These are phyloP conservation scores for Linnaemya vulpina DNA, from an alignment of 2,888 invertebrate species.

Conservation along the genomic window DNA sequence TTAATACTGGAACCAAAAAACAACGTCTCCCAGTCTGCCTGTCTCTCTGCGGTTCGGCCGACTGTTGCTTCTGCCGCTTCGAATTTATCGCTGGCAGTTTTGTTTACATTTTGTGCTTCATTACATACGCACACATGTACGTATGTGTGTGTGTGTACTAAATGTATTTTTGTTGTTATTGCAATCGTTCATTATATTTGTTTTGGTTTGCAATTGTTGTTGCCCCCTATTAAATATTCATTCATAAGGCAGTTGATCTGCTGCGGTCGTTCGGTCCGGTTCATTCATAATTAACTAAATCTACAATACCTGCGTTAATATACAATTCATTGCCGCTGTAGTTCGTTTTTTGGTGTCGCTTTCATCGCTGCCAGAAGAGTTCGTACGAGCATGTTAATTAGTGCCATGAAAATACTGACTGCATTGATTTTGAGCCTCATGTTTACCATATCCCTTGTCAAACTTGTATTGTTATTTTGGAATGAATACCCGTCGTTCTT, in stretches of 20 bases:
- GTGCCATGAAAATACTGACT: slow-evolving; percentile 83
- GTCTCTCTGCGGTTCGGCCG: slow-evolving; percentile 1
- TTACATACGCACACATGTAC: neutral
- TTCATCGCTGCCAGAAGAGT: neutral
- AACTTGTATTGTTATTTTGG: slow-evolving; percentile 83
- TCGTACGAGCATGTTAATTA: slow-evolving; percentile 78
- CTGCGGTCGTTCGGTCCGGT: neutral
- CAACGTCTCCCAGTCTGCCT: neutral
- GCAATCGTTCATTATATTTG: slow-evolving; percentile 4
- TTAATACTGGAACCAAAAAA: slow-evolving; percentile 21
- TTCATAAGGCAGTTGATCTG: slow-evolving; percentile 7
- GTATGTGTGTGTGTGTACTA: too few species aligned
- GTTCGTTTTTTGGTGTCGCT: neutral
- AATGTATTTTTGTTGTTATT: slow-evolving; percentile 20
- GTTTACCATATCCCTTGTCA: slow-evolving; percentile 83
- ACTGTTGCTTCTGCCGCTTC: slow-evolving; percentile 62
- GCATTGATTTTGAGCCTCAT: slow-evolving; percentile 84
- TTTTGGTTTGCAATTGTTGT: slow-evolving; percentile 22
- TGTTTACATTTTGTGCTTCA: slow-evolving; percentile 19
- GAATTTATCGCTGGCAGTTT: slow-evolving; percentile 24
- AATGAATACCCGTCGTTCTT: slow-evolving; percentile 78
- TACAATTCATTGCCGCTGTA: slow-evolving; percentile 30
- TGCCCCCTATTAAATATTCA: slow-evolving; percentile 3
- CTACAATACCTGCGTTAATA: neutral
- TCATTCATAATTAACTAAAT: slow-evolving; percentile 10